These are phyloP conservation scores for Xenus cinereus DNA, from an alignment of 2,113 vertebrate species.

Conservation along the genomic window DNA sequence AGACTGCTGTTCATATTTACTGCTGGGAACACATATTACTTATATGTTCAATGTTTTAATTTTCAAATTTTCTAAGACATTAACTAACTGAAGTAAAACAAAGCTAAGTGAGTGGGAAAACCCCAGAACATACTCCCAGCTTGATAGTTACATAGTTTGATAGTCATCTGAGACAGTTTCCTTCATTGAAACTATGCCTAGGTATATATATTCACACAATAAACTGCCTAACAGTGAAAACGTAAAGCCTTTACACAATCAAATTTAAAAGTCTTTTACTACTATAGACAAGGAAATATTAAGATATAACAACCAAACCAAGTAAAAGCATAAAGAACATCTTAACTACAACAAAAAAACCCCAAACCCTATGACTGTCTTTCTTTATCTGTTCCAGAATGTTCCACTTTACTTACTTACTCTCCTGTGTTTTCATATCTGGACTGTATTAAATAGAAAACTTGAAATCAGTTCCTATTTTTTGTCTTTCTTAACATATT, in stretches of 20 bases:
- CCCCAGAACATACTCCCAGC: background rate
- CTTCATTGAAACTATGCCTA: background rate
- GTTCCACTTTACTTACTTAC: background rate
- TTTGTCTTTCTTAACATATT: background rate
- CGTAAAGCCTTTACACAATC: background rate
- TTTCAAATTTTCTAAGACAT: background rate
- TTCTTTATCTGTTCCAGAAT: background rate
- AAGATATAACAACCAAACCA: background rate
- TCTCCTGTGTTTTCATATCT: background rate
- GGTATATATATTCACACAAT: background rate
- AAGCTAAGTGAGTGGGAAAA: background rate
- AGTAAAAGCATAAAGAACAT: background rate
- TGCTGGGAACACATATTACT: background rate
- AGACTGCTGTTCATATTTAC: background rate
- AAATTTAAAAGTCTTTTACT: background rate
- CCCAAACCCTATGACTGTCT: background rate
- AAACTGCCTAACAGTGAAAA: background rate
- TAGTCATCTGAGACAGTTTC: background rate
- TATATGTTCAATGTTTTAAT: background rate
- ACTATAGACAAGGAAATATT: background rate
- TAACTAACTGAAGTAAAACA: background rate
- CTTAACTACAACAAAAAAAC: background rate
- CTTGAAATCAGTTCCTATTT: background rate
- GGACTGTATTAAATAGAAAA: background rate
- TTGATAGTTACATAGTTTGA: background rate